phyloP scores from a whole-genome alignment of 2,888 invertebrate species.

The Subacronicta megacephala region DNA sequence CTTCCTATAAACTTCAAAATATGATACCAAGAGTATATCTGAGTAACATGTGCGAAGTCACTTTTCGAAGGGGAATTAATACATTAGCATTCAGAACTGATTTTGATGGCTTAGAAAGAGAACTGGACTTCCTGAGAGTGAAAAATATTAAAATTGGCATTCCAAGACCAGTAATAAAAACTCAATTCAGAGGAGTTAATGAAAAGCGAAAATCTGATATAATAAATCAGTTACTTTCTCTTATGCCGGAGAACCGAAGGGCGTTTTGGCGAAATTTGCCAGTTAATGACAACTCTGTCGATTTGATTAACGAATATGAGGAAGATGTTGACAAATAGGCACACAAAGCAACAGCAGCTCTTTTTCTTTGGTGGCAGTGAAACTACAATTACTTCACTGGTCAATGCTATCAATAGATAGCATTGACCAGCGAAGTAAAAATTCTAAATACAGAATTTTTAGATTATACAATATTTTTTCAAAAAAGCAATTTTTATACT shows the following conservation, averaged over 20 bases:
- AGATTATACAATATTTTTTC: neutral
- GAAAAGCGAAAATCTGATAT: constrained; percentile 26
- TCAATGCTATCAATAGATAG: too few species aligned
- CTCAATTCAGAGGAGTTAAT: constrained; percentile 26
- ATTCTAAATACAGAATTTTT: too few species aligned
- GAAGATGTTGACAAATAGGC: neutral
- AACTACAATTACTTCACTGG: neutral
- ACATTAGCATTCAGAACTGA: constrained; percentile 46
- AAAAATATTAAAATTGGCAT: constrained; percentile 28
- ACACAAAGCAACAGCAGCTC: neutral
- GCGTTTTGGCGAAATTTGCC: constrained; percentile 31
- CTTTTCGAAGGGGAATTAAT: constrained; percentile 28
- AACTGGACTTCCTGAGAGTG: constrained; percentile 27
- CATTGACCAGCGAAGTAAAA: too few species aligned
- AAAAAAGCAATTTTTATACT: constrained; percentile 1
- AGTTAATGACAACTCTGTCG: constrained; percentile 2
- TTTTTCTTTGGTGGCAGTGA: neutral
- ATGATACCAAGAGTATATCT: constrained; percentile 22
- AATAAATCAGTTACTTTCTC: constrained; percentile 14
- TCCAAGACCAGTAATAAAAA: constrained; percentile 27
- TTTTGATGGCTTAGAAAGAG: constrained; percentile 20
- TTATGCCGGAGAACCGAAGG: constrained; percentile 39
- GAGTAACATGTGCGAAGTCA: constrained; percentile 33
- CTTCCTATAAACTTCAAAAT: constrained; percentile 44
- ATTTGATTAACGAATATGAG: neutral